These are phyloP conservation scores for Polyergus mexicanus DNA, from an alignment of 1,140 invertebrate species.

Conservation along the genomic window DNA sequence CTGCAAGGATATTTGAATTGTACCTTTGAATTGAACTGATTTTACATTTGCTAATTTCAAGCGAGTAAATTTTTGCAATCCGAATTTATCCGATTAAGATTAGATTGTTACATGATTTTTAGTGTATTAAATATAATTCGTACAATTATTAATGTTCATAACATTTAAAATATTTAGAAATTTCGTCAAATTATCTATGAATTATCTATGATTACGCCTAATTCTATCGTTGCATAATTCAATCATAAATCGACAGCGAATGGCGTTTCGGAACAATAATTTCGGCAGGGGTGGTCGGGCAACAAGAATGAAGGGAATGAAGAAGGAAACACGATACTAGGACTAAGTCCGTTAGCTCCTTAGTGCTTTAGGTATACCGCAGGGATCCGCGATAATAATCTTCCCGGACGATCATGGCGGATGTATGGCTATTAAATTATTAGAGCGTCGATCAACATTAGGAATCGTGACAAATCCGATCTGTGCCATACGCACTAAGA, in stretches of 20 bases:
- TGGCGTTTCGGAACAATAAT: slow-evolving; percentile 9
- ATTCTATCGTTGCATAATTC: slow-evolving; percentile 29
- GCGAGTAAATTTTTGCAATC: no score
- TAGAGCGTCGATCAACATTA: slow-evolving; percentile 84
- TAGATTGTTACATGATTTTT: no score
- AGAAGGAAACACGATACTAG: slow-evolving; percentile 82
- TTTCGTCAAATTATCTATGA: neutral
- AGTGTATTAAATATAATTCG: neutral
- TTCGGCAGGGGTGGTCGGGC: slow-evolving; percentile 34
- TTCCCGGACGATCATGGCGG: slow-evolving; percentile 79
- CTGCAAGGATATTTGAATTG: neutral
- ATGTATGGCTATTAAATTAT: slow-evolving; percentile 86
- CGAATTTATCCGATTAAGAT: no score
- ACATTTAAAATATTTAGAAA: neutral
- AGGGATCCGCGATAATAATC: slow-evolving; percentile 81
- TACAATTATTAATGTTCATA: neutral
- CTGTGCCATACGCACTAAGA: slow-evolving; percentile 65
- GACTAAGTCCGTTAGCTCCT: slow-evolving; percentile 85
- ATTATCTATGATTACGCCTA: no score
- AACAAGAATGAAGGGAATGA: slow-evolving; percentile 68
- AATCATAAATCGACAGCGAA: slow-evolving; percentile 13
- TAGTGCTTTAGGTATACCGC: slow-evolving; percentile 83
- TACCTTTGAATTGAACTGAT: neutral
- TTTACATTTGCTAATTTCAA: neutral
- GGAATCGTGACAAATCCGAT: slow-evolving; percentile 86